Evolutionary conservation across 2,797 vertebrate species (phyloP).

Genomic region (Cuculus canorus): DNA sequence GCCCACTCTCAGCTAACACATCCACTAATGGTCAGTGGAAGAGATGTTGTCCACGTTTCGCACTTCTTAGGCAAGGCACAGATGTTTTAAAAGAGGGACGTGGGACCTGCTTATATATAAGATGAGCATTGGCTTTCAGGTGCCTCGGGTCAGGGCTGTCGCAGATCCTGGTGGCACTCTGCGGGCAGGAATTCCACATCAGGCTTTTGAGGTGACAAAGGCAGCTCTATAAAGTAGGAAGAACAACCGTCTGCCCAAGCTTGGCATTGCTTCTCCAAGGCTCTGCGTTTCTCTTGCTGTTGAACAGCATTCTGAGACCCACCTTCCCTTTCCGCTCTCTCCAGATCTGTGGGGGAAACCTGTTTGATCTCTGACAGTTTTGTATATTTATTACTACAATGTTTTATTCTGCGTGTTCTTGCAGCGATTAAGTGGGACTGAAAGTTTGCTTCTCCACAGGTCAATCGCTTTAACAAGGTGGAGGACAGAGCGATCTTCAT

Average conservation of each 20-base stretch:
- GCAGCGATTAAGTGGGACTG: not conserved
- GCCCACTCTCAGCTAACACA: too few relatives aligned
- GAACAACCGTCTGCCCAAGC: not conserved
- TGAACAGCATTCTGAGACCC: not conserved
- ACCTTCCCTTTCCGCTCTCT: not conserved
- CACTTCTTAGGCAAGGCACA: not conserved
- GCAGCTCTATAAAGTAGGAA: fast-evolving
- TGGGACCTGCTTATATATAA: not conserved
- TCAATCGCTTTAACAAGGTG: conserved; percentile 94
- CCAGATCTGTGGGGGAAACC: not conserved
- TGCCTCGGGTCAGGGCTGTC: not conserved
- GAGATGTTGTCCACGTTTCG: too few relatives aligned
- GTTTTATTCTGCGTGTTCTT: not conserved
- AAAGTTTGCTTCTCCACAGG: conserved; percentile 74
- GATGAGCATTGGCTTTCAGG: not conserved
- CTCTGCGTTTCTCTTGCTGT: fast-evolving
- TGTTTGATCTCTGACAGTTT: not conserved
- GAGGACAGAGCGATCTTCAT: conserved; percentile 93
- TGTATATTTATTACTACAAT: fast-evolving
- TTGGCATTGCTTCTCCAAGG: not conserved
- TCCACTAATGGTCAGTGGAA: too few relatives aligned
- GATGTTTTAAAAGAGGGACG: not conserved
- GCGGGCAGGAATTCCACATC: not conserved
- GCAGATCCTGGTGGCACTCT: not conserved
- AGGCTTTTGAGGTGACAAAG: not conserved